Conservation (phyloP, 64 coral and sea anemone species). For the Actinia equina region DNA sequence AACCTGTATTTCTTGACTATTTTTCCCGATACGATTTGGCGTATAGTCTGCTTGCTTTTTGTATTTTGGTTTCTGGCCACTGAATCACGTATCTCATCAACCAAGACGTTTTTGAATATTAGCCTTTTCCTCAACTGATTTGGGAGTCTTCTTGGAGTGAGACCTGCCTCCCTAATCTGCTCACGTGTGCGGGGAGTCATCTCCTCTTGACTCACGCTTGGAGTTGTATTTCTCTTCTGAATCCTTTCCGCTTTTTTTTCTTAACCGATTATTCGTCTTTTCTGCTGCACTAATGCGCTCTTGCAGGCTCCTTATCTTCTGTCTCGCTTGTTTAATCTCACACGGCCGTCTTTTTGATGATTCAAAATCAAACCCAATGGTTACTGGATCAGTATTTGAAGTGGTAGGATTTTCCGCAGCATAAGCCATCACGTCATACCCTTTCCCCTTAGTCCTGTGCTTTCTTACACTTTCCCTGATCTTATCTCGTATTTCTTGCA, state of each 20-base stretch:
- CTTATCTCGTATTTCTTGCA: not conserved
- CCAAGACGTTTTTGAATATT: not conserved
- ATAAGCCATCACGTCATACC: too few species aligned
- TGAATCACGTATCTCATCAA: conserved; percentile 7
- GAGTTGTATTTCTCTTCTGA: not conserved
- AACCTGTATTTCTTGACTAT: conserved; percentile 48
- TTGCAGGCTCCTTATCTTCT: not conserved
- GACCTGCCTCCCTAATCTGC: conserved; percentile 27
- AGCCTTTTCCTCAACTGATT: not conserved
- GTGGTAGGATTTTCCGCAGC: not conserved
- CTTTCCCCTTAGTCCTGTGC: not conserved
- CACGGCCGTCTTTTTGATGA: not conserved
- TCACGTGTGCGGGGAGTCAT: not conserved
- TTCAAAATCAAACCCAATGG: not conserved
- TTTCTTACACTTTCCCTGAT: not conserved
- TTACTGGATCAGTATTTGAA: not conserved
- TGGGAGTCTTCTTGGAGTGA: conserved; percentile 18
- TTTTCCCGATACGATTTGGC: conserved; percentile 33
- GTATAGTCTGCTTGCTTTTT: conserved; percentile 17
- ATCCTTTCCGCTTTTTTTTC: not conserved
- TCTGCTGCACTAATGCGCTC: not conserved
- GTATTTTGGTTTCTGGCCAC: conserved; percentile 28
- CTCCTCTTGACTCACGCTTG: not conserved
- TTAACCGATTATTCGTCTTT: not conserved
- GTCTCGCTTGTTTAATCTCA: not conserved